Conservation (phyloP, 2,113 vertebrate species). For the Vanacampus margaritifer region DNA sequence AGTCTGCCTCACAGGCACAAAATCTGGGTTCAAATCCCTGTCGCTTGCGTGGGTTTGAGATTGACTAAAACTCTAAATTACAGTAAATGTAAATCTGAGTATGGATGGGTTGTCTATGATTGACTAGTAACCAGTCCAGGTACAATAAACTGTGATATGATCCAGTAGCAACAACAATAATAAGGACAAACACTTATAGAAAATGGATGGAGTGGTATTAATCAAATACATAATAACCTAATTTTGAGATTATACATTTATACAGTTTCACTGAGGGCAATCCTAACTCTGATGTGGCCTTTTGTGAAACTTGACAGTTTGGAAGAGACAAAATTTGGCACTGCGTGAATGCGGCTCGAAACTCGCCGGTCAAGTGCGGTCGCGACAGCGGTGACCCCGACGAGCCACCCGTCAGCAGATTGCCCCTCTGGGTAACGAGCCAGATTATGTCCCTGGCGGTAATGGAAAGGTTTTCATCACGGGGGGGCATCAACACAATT, state of each 20-base stretch:
- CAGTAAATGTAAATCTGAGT: too few species aligned
- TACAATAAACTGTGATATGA: not conserved
- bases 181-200: not conserved
- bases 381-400: constrained; percentile 5
- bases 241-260: not conserved
- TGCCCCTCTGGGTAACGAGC: constrained; percentile 49
- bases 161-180: not conserved
- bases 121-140: not conserved
- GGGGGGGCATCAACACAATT: constrained; percentile 36
- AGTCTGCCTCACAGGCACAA: not conserved
- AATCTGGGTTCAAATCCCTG: too few species aligned
- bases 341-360: not conserved
- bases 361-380: constrained; percentile 8
- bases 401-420: constrained; percentile 36
- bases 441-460: constrained; percentile 45
- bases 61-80: too few species aligned
- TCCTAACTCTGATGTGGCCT: not conserved
- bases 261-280: not conserved
- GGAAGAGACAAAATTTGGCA: not conserved
- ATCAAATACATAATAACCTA: not conserved
- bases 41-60: too few species aligned
- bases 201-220: not conserved
- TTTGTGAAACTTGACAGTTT: not conserved
- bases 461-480: constrained; percentile 48
- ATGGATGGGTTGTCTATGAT: not conserved